Evolutionary conservation across 2,797 vertebrate genomes (phyloP).

Genomic region (Siniperca obscura): DNA sequence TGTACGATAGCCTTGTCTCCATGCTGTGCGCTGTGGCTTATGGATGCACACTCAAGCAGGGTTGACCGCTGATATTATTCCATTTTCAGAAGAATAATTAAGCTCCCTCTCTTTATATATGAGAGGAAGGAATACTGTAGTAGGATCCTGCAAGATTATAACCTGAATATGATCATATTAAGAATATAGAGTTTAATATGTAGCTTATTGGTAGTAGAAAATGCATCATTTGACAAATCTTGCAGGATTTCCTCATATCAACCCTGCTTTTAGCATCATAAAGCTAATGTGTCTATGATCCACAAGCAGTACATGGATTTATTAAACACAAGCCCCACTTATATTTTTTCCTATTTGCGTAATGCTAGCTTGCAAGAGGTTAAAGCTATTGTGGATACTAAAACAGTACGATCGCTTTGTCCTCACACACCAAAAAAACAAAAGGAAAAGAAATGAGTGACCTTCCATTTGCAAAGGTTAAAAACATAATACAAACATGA

Average conservation of each 20-base stretch:
- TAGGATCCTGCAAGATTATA: slow-evolving; percentile 79
- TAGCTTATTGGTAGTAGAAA: slow-evolving; percentile 74
- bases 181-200: slow-evolving; percentile 78
- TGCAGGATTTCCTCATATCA: slow-evolving; percentile 79
- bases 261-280: slow-evolving; percentile 88
- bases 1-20: slow-evolving; percentile 71
- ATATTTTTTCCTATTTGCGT: slow-evolving; percentile 71
- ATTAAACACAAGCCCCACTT: slow-evolving; percentile 82
- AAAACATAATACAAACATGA: slow-evolving; percentile 57
- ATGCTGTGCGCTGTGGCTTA: slow-evolving; percentile 78
- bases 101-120: slow-evolving; percentile 52
- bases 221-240: slow-evolving; percentile 70
- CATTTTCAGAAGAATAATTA: slow-evolving; percentile 42
- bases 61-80: slow-evolving; percentile 73
- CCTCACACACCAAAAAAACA: slow-evolving; percentile 64
- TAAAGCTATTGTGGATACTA: slow-evolving; percentile 83
- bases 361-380: slow-evolving; percentile 77
- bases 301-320: slow-evolving; percentile 76
- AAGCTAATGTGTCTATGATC: slow-evolving; percentile 86
- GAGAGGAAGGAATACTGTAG: slow-evolving; percentile 73
- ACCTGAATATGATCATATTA: slow-evolving; percentile 79
- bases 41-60: slow-evolving; percentile 87
- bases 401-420: slow-evolving; percentile 70
- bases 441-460: slow-evolving; percentile 44
- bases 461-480: slow-evolving; percentile 66